phyloP scores from a whole-genome alignment of 2,888 invertebrate genomes.

The Acleris sparsana region DNA sequence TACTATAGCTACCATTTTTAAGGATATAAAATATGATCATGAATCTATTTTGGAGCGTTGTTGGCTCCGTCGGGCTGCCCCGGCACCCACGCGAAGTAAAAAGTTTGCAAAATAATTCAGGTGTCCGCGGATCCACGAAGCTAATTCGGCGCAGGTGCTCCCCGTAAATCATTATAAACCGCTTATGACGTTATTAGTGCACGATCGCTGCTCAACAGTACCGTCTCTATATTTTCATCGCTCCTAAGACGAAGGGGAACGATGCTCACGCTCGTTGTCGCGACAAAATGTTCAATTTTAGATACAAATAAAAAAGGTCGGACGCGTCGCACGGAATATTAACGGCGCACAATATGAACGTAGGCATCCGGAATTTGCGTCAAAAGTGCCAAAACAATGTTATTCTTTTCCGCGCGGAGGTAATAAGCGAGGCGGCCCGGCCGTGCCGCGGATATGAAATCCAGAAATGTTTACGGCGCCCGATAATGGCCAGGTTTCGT shows the following conservation, averaged over 20 bases:
- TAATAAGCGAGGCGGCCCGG: slow-evolving; percentile 76
- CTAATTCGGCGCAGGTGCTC: slow-evolving; percentile 48
- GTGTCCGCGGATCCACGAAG: slow-evolving; percentile 36
- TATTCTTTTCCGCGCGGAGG: slow-evolving; percentile 81
- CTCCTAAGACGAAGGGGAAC: slow-evolving; percentile 69
- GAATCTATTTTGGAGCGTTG: background rate
- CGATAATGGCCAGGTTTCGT: slow-evolving; percentile 74
- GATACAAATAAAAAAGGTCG: slow-evolving; percentile 84
- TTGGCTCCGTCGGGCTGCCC: background rate
- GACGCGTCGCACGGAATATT: slow-evolving; percentile 81
- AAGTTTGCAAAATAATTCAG: slow-evolving; percentile 23
- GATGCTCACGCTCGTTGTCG: slow-evolving; percentile 75
- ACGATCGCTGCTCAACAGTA: slow-evolving; percentile 61
- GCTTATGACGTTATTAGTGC: slow-evolving; percentile 61
- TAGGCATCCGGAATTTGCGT: slow-evolving; percentile 80
- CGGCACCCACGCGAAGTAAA: slow-evolving; percentile 12
- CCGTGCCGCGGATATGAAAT: slow-evolving; percentile 81
- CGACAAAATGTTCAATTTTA: slow-evolving; percentile 84
- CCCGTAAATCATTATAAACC: slow-evolving; percentile 29
- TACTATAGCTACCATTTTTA: too few relatives aligned
- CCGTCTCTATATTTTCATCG: slow-evolving; percentile 75
- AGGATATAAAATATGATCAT: too few relatives aligned
- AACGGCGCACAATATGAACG: slow-evolving; percentile 82
- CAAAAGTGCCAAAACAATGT: slow-evolving; percentile 82
- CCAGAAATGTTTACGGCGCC: slow-evolving; percentile 79